Conservation (phyloP, 2,888 invertebrate species). For the Leptopilina drosophilae region DNA sequence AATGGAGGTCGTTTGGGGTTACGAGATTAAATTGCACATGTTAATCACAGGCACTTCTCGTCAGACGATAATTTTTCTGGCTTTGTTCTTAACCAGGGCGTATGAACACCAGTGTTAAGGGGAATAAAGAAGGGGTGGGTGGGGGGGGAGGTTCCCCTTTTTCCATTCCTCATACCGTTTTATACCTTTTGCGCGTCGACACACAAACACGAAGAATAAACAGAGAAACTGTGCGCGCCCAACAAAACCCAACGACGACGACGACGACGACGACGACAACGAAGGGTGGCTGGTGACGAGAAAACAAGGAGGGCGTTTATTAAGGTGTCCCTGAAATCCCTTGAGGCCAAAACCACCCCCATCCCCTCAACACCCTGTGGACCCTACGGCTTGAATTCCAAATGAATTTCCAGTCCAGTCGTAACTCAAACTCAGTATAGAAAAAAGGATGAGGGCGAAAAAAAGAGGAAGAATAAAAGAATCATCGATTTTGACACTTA, state of each 20-base stretch:
- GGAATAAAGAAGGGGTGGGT: no score
- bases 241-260: slow-evolving; percentile 5
- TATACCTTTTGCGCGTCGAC: slow-evolving; percentile 23
- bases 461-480: background rate
- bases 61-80: slow-evolving; percentile 24
- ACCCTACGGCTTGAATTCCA: slow-evolving; percentile 41
- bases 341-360: slow-evolving; percentile 31
- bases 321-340: slow-evolving; percentile 56
- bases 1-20: slow-evolving; percentile 12
- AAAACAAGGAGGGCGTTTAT: slow-evolving; percentile 59
- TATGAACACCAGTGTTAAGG: background rate
- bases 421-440: slow-evolving; percentile 23
- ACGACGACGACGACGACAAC: no score
- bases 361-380: slow-evolving; percentile 31
- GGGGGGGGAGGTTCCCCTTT: background rate
- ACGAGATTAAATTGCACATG: slow-evolving; percentile 18
- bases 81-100: slow-evolving; percentile 18
- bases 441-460: background rate
- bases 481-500: slow-evolving; percentile 9
- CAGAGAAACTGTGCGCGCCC: slow-evolving; percentile 8
- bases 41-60: slow-evolving; percentile 34
- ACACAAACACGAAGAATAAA: slow-evolving; percentile 34
- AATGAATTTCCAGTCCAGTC: slow-evolving; percentile 45
- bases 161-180: slow-evolving; percentile 24
- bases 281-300: slow-evolving; percentile 43